Evolutionary conservation across 1,140 invertebrate species (phyloP).

Genomic region (Hydropsyche tenuis): DNA sequence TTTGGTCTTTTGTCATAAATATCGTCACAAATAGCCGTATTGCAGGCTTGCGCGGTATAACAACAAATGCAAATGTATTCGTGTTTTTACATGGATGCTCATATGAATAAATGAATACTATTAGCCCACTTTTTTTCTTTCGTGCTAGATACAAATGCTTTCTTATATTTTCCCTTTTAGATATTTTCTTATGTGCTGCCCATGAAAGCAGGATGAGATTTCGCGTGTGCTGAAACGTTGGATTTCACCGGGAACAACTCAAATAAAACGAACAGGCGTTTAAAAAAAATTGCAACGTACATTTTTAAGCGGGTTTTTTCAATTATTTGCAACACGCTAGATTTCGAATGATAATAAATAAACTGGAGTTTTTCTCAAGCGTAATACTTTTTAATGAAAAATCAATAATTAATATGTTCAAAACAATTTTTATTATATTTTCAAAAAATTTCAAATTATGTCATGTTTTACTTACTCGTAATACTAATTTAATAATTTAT

Average conservation of each 20-base stretch:
- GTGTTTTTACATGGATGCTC: constrained; percentile 18
- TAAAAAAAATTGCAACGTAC: too few species aligned
- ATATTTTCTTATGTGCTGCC: neutral
- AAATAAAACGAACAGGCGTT: neutral
- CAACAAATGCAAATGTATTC: neutral
- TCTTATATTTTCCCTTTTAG: neutral
- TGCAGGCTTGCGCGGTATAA: neutral
- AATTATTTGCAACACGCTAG: too few species aligned
- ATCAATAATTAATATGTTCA: too few species aligned
- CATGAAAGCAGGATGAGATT: neutral
- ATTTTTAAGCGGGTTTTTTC: too few species aligned
- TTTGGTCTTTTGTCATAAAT: neutral
- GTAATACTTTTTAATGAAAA: too few species aligned
- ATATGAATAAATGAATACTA: constrained; percentile 21
- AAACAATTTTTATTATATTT: too few species aligned
- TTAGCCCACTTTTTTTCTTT: constrained; percentile 9
- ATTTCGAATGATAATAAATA: too few species aligned
- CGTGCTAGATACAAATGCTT: neutral
- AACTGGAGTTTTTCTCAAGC: too few species aligned
- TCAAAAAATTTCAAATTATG: too few species aligned
- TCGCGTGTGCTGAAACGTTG: neutral
- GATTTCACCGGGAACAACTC: neutral
- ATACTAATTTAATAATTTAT: too few species aligned
- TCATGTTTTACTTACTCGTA: too few species aligned
- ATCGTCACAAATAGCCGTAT: constrained; percentile 1